These are phyloP conservation scores for Orthonychiurus folsomi DNA, from an alignment of 2,888 invertebrate species.

Conservation along the genomic window DNA sequence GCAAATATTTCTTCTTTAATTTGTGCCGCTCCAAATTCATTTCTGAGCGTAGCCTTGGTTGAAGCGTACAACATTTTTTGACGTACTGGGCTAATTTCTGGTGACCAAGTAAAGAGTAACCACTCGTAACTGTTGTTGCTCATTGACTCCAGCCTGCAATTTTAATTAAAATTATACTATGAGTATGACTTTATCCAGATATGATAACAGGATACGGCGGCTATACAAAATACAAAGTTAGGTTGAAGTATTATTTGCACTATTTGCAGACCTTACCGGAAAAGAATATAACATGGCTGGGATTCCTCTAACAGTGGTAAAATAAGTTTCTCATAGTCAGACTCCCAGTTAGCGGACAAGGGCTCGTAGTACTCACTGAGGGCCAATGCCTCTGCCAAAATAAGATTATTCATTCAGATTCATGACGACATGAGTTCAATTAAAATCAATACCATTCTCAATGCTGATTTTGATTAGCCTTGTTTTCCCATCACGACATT, in stretches of 20 bases:
- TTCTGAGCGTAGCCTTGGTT: conserved; percentile 91
- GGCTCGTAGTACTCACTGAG: conserved; percentile 58
- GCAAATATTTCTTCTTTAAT: conserved; percentile 93
- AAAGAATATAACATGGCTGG: conserved; percentile 85
- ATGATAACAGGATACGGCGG: too few species aligned
- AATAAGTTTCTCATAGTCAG: conserved; percentile 71
- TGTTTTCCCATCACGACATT: conserved; percentile 70
- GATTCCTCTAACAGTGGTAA: conserved; percentile 62
- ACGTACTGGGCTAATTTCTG: conserved; percentile 79
- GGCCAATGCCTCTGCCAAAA: conserved; percentile 60
- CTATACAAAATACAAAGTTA: conserved; percentile 9
- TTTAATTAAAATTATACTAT: too few species aligned
- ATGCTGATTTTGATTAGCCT: conserved; percentile 75
- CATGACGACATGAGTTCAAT: neutral
- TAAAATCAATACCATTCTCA: conserved; percentile 62
- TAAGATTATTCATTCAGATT: conserved; percentile 9
- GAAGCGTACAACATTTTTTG: conserved; percentile 98
- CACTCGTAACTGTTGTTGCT: conserved; percentile 74
- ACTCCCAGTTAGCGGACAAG: conserved; percentile 63
- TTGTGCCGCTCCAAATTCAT: conserved; percentile 87
- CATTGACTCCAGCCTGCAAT: conserved; percentile 60
- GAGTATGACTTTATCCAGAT: too few species aligned
- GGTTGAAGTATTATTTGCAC: neutral
- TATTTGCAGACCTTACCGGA: conserved; percentile 51
- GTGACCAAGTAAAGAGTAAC: conserved; percentile 89